phyloP scores from a whole-genome alignment of 2,113 vertebrate genomes.

The Scartelaos histophorus region DNA sequence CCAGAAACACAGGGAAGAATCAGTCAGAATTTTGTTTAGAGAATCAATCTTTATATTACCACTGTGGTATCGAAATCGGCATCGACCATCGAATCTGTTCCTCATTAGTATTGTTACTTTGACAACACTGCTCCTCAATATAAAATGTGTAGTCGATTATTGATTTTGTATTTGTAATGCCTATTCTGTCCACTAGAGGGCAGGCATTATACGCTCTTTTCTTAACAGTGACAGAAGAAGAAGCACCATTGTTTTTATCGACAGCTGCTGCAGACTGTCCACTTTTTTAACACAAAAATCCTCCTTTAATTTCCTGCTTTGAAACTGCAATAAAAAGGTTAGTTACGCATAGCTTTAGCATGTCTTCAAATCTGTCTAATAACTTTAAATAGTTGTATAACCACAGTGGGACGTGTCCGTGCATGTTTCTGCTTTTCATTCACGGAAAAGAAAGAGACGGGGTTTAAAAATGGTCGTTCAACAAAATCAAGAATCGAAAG shows the following conservation, averaged over 20 bases:
- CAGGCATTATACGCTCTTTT: background rate
- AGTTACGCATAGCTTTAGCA: background rate
- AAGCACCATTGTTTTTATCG: slow-evolving; percentile 10
- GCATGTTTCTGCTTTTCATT: background rate
- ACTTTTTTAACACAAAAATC: background rate
- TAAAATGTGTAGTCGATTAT: background rate
- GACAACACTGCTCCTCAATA: no score
- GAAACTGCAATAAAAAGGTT: background rate
- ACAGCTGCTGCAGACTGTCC: background rate
- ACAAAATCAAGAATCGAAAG: background rate
- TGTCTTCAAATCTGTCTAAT: background rate
- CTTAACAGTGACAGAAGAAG: slow-evolving; percentile 7
- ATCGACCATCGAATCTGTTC: no score
- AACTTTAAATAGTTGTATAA: background rate
- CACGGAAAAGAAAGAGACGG: background rate
- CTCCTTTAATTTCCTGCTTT: background rate
- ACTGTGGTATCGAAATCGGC: no score
- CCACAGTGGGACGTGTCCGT: background rate
- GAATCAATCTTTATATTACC: no score
- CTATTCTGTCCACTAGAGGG: background rate
- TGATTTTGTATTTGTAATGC: background rate
- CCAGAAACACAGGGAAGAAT: no score
- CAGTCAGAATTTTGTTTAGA: no score
- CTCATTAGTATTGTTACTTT: no score
- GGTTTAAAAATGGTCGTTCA: background rate